Percentiles rank a stretch among this genome's conserved stretches.
Conservation (phyloP, 2,113 vertebrate genomes). For the Isichthys henryi region DNA sequence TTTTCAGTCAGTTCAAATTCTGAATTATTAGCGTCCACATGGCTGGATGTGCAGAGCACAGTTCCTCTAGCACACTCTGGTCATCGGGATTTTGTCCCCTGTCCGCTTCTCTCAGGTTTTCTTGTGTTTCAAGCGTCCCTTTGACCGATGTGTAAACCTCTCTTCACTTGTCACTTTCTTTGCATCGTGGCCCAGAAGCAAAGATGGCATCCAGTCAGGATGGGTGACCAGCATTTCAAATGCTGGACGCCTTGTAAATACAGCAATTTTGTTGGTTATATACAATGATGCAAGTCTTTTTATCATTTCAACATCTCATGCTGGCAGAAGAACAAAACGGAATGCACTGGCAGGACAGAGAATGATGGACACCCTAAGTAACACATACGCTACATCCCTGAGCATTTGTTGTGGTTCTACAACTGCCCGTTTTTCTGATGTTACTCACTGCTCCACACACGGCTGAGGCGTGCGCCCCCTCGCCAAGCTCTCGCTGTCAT, state of each 20-base stretch:
- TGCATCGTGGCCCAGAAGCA: conserved; percentile 3
- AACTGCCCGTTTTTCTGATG: background rate
- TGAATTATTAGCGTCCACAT: background rate
- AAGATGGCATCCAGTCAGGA: conserved; percentile 11
- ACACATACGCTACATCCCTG: background rate
- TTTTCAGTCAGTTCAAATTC: background rate
- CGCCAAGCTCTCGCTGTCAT: background rate
- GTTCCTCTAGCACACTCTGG: background rate
- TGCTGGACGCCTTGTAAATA: conserved; percentile 1
- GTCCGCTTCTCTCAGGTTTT: background rate
- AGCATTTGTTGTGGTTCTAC: background rate
- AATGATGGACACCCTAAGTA: background rate
- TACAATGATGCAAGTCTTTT: background rate
- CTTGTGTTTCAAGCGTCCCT: background rate
- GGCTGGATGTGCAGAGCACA: background rate
- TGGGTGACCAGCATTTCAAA: background rate
- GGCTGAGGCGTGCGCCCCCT: too few species aligned
- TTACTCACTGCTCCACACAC: background rate
- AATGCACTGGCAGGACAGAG: background rate
- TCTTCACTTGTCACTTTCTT: background rate
- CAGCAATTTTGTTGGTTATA: background rate
- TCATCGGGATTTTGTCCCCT: background rate
- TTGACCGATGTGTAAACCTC: background rate
- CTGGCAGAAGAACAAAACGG: background rate
- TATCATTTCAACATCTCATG: background rate